phyloP scores from a whole-genome alignment of 1,140 invertebrate species.

The Lepidotrigona ventralis region DNA sequence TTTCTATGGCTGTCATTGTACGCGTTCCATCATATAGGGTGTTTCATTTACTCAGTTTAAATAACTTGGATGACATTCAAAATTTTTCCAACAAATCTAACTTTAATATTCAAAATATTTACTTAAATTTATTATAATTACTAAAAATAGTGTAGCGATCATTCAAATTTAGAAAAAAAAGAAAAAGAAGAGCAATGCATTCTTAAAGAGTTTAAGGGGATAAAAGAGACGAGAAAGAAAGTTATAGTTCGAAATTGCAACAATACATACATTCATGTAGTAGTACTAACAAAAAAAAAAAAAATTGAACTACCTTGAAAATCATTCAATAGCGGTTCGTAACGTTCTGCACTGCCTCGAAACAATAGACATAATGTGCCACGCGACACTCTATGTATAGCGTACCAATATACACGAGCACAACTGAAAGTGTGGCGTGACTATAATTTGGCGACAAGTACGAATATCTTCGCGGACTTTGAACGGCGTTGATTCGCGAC shows the following conservation, averaged over 20 bases:
- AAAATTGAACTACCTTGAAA: neutral
- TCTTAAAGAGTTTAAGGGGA: neutral
- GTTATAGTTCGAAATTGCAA: neutral
- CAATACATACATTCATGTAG: neutral
- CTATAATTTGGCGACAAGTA: neutral
- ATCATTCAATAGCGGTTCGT: neutral
- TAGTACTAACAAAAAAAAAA: neutral
- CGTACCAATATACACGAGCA: neutral
- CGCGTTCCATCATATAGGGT: neutral
- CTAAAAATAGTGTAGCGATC: neutral
- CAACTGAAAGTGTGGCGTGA: neutral
- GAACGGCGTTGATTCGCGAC: conserved; percentile 26
- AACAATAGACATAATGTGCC: neutral
- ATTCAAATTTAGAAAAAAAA: neutral
- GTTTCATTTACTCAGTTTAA: neutral
- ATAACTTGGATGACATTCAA: neutral
- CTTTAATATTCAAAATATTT: too few species aligned
- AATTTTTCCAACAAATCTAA: neutral
- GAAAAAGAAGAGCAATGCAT: neutral
- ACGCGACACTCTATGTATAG: neutral
- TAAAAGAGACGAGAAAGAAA: too few species aligned
- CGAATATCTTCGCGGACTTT: conserved; percentile 50
- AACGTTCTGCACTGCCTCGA: neutral
- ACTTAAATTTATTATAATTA: too few species aligned
- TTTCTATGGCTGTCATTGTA: neutral